Base-by-base conservation (phyloP, 53 echinoderm and acorn worm genomes). In the Astropecten irregularis region DNA sequence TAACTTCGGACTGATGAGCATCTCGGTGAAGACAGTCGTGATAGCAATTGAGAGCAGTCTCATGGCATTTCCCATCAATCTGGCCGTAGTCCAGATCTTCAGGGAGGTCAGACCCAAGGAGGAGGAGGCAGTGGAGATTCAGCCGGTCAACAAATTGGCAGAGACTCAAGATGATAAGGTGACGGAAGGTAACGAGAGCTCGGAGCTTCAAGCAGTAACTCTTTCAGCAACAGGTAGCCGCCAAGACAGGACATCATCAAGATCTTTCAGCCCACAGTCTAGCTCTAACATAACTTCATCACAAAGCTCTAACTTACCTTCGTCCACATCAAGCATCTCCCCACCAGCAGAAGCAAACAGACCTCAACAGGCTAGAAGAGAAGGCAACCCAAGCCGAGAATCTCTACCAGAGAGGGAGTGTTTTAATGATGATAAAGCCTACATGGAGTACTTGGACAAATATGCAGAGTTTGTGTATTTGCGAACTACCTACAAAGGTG, bases 41-140 rank as follows among this genome's bases (percentile, higher is more conserved):
- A 92, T 96, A 15, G 91, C 94, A 9, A 56, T 94, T 26, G 93
- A 96, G 76, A 84, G 91, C 57, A 82, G 89, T 22, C 20, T 96
- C 22, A 39, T 96, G 15, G 89, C 88, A 14, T 40, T 94, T 1
- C 96, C 96, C 26, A 87, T 87, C 54, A 94, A 89, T 67, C 42
- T 86, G 23, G 46, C 71, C 1, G 91, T 91, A 11, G 87, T 89
- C n/a, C 73, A 84, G 34, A 57, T 96, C 27, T 96, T 96, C 69
- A 65, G 96, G 20, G 69, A 89, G 64, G 44, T 68, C 21, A 83
- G 83, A 48, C 30, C 77, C 5, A 82, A 68, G 65, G 26, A 50
- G 13, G 69, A 66, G 25, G 69, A 49, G 36, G 66, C 83, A 11
- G 23, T 71, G 3, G 73, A 84, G 55, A 67, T 89, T 68, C 74